phyloP scores from a whole-genome alignment of 2,888 invertebrate species.

The Cordilura impudica region DNA sequence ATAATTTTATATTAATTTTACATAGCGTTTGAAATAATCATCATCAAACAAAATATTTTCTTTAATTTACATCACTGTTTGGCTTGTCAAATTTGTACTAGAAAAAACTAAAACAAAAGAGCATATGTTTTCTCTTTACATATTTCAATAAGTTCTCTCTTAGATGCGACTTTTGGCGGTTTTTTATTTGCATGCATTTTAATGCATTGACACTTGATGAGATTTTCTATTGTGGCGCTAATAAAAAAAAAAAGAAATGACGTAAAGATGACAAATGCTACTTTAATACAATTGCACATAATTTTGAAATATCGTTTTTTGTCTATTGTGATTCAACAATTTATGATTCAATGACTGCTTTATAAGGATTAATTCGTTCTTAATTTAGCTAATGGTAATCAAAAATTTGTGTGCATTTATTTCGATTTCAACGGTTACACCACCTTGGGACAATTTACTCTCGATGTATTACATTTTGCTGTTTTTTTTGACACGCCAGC shows the following conservation, averaged over 20 bases:
- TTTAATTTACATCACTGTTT: neutral
- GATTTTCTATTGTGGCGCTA: slow-evolving; percentile 44
- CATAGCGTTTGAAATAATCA: too few species aligned
- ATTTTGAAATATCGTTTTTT: slow-evolving; percentile 46
- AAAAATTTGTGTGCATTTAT: too few species aligned
- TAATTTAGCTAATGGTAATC: too few species aligned
- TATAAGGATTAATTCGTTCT: too few species aligned
- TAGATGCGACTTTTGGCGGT: slow-evolving; percentile 16
- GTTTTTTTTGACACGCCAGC: too few species aligned
- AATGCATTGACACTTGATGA: slow-evolving; percentile 14
- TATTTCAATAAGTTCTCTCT: neutral
- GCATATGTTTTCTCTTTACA: neutral
- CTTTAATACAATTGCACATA: slow-evolving; percentile 34
- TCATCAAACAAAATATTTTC: too few species aligned
- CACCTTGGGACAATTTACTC: too few species aligned
- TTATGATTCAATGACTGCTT: slow-evolving; percentile 45
- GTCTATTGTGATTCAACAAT: slow-evolving; percentile 17
- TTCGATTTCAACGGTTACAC: too few species aligned
- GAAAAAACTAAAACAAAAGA: too few species aligned
- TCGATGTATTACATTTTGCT: too few species aligned
- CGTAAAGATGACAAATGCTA: slow-evolving; percentile 37
- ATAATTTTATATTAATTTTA: too few species aligned
- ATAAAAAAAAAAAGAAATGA: slow-evolving; percentile 32
- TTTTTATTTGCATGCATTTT: slow-evolving; percentile 37
- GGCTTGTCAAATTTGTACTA: neutral